These are phyloP conservation scores for Achroia grisella DNA, from an alignment of 1,140 invertebrate genomes.

Conservation along the genomic window DNA sequence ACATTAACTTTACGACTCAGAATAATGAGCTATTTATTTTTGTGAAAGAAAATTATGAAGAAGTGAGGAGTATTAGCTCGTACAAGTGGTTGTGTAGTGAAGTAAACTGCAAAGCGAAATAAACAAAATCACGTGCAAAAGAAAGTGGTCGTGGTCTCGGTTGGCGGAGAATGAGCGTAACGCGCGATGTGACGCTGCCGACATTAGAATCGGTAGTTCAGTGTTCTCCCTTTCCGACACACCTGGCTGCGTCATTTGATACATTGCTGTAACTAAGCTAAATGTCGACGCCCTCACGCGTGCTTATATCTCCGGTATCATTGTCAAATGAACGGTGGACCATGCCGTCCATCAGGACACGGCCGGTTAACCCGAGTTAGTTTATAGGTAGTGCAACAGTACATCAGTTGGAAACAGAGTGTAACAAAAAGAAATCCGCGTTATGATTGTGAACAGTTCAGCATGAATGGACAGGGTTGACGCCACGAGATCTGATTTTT, in stretches of 20 bases:
- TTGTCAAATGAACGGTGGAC: not conserved
- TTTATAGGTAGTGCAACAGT: constrained; percentile 21
- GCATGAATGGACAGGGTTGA: constrained; percentile 66
- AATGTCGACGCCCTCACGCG: constrained; percentile 23
- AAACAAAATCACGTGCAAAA: constrained; percentile 51
- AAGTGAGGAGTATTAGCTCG: no score
- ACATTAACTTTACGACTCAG: no score
- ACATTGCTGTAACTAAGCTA: constrained; percentile 31
- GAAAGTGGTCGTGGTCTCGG: constrained; percentile 48
- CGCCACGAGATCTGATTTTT: constrained; percentile 54
- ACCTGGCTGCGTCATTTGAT: constrained; percentile 41
- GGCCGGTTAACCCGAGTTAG: constrained; percentile 9
- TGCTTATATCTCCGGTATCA: constrained; percentile 8
- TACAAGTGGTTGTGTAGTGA: no score
- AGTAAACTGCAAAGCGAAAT: constrained; percentile 11
- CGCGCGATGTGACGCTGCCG: constrained; percentile 30
- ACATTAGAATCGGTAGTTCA: constrained; percentile 37
- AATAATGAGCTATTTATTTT: no score
- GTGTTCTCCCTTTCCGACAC: constrained; percentile 45
- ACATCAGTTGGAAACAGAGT: constrained; percentile 46
- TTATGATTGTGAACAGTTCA: constrained; percentile 50
- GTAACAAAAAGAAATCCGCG: constrained; percentile 55
- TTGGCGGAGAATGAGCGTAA: constrained; percentile 45
- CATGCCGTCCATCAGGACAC: constrained; percentile 1
- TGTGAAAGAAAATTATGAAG: constrained; percentile 3